Base-by-base conservation (phyloP, 1,140 invertebrate genomes). In the Nixonia krombeini region DNA sequence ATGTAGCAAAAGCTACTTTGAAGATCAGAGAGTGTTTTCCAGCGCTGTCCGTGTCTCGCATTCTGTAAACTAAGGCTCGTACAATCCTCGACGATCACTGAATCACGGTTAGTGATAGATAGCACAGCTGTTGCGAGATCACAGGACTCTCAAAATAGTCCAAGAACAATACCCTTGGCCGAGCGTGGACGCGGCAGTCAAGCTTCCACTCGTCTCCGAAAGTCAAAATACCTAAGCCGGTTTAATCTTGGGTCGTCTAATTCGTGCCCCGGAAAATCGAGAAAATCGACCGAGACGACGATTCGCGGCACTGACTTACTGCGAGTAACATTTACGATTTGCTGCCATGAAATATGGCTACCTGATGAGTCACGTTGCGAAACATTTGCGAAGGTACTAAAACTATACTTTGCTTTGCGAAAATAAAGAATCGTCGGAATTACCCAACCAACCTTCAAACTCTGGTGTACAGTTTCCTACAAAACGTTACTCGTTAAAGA, bases 101-200 rank as follows among this genome's bases (percentile, higher is more conserved):
- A 83, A 83, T 83, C 81, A 83, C 81, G 78, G 80, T 79, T 79
- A 73, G 74, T 81, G 79, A 83, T 83, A 81, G 80, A 80, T 83
- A 74, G 81, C 70, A 70, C 81, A 82, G 81, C 81, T 82, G 81
- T 76, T 79, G 72, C 65, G 70, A 80, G 75, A 82, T 81, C 78
- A 80, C 80, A 81, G 73, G 37, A 73, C 57, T 75, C 79, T 80
- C 59, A 70, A 83, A 84, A 83, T 84, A 84, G 79, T 80, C 70
- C 51, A 63, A 66, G 57, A 71, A 71, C 59, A 71, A 70, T 65
- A 62, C 68, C 25, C 15, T 42, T 17, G 37, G 49, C 33, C 44
- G 16, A 35, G 49, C 37, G 47, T 35, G 44, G 35, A 52, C 44
- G 23, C 44, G 31, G n/a, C 44, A 31, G n/a, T 44, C 28, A 16